Evolutionary conservation across 2,888 invertebrate genomes (phyloP).

Genomic region (Xestia c-nigrum): DNA sequence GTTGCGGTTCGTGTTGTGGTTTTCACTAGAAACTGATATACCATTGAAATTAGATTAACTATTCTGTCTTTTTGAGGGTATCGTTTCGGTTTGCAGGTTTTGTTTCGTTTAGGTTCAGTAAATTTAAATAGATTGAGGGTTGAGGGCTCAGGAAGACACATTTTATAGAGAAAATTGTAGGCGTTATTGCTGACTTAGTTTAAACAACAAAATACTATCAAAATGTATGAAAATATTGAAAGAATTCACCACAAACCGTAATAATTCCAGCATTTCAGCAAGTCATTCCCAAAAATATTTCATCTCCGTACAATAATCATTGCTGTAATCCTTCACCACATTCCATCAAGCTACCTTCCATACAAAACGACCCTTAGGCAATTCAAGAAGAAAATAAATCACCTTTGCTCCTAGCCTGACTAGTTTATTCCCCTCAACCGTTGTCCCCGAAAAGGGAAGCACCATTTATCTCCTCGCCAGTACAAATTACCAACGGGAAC

Average conservation of each 20-base stretch:
- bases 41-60: neutral
- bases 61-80: neutral
- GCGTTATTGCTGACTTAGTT: neutral
- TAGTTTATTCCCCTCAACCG: constrained; percentile 65
- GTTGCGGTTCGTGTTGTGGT: neutral
- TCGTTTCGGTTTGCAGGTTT: neutral
- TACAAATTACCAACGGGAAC: constrained; percentile 66
- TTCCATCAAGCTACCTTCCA: constrained; percentile 38
- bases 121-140: neutral
- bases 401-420: constrained; percentile 57
- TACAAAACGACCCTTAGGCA: constrained; percentile 51
- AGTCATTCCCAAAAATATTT: constrained; percentile 26
- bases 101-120: neutral
- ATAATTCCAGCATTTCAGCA: neutral
- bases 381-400: constrained; percentile 65
- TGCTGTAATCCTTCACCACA: constrained; percentile 45
- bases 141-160: neutral
- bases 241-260: neutral
- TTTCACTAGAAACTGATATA: constrained; percentile 1
- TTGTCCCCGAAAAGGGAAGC: constrained; percentile 64
- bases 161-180: neutral
- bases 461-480: constrained; percentile 67
- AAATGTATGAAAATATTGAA: neutral
- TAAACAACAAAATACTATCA: neutral
- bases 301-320: constrained; percentile 40